A percentile compares a stretch with the other conserved stretches of the same genome.
Evolutionary conservation across 2,113 vertebrate species (phyloP).

Genomic region (Protobothrops flavoviridis): DNA sequence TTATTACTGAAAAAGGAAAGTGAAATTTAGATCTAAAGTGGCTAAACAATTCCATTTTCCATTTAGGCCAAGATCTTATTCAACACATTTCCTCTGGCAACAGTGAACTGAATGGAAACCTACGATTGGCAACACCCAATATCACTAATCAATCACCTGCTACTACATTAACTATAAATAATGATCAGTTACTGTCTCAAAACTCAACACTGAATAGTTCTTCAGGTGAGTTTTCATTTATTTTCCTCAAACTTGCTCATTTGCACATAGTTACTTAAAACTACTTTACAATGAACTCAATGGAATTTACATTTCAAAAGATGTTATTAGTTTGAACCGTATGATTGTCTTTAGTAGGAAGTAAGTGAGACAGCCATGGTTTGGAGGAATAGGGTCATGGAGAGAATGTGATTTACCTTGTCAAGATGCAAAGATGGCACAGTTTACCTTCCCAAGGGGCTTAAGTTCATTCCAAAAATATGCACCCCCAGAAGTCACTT

Average conservation of each 20-base stretch:
- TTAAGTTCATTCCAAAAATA: not conserved
- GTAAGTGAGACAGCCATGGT: not conserved
- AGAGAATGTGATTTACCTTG: not conserved
- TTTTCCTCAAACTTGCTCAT: not conserved
- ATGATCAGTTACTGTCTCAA: conserved; percentile 84
- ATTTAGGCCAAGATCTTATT: conserved; percentile 83
- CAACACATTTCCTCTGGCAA: conserved; percentile 69
- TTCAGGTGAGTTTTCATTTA: conserved; percentile 47
- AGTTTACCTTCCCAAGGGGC: not conserved
- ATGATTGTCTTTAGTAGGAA: not conserved
- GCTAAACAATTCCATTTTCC: conserved; percentile 18
- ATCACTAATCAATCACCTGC: conserved; percentile 69
- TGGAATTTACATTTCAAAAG: not conserved
- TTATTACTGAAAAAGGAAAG: not conserved
- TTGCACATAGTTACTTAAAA: not conserved
- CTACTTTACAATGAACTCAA: not conserved
- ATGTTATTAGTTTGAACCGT: not conserved
- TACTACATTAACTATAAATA: conserved; percentile 79
- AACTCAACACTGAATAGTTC: conserved; percentile 61
- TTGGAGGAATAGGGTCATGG: not conserved
- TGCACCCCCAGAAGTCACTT: not conserved
- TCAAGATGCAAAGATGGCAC: not conserved
- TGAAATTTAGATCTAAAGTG: not conserved
- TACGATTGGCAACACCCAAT: conserved; percentile 73
- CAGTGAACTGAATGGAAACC: conserved; percentile 74